Conservation (phyloP, 92 coral and sea anemone genomes). For the Bergia puertoricense region DNA sequence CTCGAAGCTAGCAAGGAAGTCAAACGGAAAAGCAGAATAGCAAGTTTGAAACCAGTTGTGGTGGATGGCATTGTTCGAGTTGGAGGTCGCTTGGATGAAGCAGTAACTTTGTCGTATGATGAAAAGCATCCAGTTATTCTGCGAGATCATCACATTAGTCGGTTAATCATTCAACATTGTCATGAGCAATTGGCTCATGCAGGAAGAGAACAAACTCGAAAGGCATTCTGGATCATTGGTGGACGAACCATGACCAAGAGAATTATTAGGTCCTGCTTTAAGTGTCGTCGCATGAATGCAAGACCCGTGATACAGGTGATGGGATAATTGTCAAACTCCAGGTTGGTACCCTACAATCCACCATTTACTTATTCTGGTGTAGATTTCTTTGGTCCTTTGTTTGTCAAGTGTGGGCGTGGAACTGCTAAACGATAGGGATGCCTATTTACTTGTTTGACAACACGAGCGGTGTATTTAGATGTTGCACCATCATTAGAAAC, state of each 20-base stretch:
- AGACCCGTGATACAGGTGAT: slow-evolving; percentile 56
- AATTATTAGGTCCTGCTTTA: slow-evolving; percentile 54
- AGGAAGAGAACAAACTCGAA: slow-evolving; percentile 5
- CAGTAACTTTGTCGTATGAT: too few relatives aligned
- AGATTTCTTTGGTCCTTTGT: slow-evolving; percentile 56
- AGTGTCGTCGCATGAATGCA: slow-evolving; percentile 60
- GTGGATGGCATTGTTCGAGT: too few relatives aligned
- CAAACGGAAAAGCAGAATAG: too few relatives aligned
- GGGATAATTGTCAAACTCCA: slow-evolving; percentile 55
- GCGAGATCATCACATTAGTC: too few relatives aligned
- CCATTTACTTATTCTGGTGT: slow-evolving; percentile 64
- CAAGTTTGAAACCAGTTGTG: too few relatives aligned
- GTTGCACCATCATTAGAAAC: slow-evolving; percentile 59
- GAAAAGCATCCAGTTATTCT: too few relatives aligned
- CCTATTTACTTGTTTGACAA: slow-evolving; percentile 58
- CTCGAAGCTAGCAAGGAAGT: too few relatives aligned
- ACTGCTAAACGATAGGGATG: slow-evolving; percentile 68
- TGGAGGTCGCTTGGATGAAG: too few relatives aligned
- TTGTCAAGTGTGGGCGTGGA: slow-evolving; percentile 65
- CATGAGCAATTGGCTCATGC: too few relatives aligned
- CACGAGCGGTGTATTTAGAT: slow-evolving; percentile 61
- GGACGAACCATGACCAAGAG: slow-evolving; percentile 57
- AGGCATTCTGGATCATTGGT: slow-evolving; percentile 58
- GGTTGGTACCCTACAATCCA: slow-evolving; percentile 57
- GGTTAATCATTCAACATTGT: too few relatives aligned